phyloP scores from a whole-genome alignment of 1,140 invertebrate genomes.

The Pseudomyrmex gracilis region DNA sequence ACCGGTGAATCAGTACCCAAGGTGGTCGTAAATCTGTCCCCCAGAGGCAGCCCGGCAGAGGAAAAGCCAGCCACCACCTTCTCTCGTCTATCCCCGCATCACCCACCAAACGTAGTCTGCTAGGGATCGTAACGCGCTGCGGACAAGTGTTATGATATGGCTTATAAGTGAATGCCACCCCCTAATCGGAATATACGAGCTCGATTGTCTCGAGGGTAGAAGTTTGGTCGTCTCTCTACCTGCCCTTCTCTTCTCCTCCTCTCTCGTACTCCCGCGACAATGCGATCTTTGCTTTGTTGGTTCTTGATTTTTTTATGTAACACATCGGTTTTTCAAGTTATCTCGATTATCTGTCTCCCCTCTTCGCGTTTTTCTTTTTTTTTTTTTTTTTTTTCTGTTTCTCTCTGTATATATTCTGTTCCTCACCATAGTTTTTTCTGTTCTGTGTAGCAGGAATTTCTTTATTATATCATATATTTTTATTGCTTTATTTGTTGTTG shows the following conservation, averaged over 20 bases:
- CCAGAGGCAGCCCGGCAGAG: constrained; percentile 69
- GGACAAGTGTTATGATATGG: constrained; percentile 86
- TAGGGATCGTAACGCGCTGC: constrained; percentile 82
- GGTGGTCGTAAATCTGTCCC: constrained; percentile 85
- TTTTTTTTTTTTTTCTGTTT: neutral
- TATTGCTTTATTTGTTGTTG: too few relatives aligned
- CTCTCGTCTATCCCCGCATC: constrained; percentile 31
- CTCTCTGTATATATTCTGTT: neutral
- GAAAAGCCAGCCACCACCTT: constrained; percentile 43
- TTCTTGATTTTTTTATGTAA: constrained; percentile 52
- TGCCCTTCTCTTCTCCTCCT: neutral
- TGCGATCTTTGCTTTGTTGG: neutral
- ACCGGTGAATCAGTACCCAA: constrained; percentile 85
- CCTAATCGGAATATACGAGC: constrained; percentile 86
- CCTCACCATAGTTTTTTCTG: too few relatives aligned
- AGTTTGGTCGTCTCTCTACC: constrained; percentile 17
- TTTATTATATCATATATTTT: too few relatives aligned
- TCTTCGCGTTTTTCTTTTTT: neutral
- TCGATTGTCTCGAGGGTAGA: constrained; percentile 81
- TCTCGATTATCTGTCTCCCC: constrained; percentile 25
- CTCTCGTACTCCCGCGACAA: neutral
- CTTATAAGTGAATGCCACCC: constrained; percentile 86
- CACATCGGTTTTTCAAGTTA: constrained; percentile 25
- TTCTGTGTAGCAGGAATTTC: too few relatives aligned
- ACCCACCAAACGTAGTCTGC: constrained; percentile 50